Conservation (phyloP, 2,888 invertebrate genomes). For the Philereme transversata region DNA sequence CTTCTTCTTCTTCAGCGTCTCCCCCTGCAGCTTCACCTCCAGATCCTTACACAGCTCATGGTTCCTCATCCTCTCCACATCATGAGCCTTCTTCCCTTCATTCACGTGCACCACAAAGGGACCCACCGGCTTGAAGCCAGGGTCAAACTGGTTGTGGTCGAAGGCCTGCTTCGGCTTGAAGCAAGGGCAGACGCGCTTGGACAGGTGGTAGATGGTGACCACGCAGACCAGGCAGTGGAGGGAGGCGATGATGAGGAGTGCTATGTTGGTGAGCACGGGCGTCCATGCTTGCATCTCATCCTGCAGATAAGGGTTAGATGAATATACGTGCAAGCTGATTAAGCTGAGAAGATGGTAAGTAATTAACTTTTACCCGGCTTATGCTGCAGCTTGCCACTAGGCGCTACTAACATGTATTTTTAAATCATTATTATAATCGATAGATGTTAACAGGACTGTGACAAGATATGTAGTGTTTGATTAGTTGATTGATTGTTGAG, state of each 20-base stretch:
- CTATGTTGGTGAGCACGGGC: slow-evolving; percentile 85
- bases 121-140: slow-evolving; percentile 56
- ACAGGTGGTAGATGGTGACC: slow-evolving; percentile 79
- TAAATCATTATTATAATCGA: no score
- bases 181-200: slow-evolving; percentile 83
- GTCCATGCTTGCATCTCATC: slow-evolving; percentile 84
- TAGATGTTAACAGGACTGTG: no score
- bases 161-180: slow-evolving; percentile 75
- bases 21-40: slow-evolving; percentile 70
- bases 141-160: slow-evolving; percentile 82
- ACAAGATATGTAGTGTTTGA: no score
- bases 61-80: slow-evolving; percentile 52
- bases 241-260: slow-evolving; percentile 83
- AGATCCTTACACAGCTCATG: slow-evolving; percentile 70
- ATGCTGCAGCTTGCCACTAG: no score
- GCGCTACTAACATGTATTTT: no score
- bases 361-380: no score
- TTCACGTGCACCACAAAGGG: slow-evolving; percentile 69
- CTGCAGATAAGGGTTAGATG: slow-evolving; percentile 48
- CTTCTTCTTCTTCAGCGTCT: slow-evolving; percentile 66
- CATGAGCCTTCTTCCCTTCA: slow-evolving; percentile 61
- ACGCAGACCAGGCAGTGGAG: slow-evolving; percentile 84
- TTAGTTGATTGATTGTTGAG: no score
- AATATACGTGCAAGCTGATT: neutral
- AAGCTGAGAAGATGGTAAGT: no score